phyloP scores from a whole-genome alignment of 2,888 invertebrate genomes.

The Ectemnius continuus region DNA sequence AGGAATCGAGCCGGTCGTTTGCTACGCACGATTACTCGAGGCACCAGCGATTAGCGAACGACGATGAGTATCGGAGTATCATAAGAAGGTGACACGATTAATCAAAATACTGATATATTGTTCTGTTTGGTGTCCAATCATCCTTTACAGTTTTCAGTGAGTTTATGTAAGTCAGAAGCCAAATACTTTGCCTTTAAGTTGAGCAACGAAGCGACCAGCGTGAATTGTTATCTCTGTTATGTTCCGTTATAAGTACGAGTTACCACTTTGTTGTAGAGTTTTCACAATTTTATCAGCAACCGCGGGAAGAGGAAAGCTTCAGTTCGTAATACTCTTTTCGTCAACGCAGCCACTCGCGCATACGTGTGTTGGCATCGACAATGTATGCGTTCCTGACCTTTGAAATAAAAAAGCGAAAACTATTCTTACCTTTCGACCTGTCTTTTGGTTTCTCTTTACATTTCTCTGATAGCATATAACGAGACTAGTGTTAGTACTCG shows the following conservation, averaged over 20 bases:
- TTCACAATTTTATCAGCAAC: neutral
- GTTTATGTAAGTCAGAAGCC: too few relatives aligned
- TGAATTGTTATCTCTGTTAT: too few relatives aligned
- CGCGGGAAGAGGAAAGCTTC: slow-evolving; percentile 6
- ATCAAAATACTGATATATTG: slow-evolving; percentile 2
- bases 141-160: too few relatives aligned
- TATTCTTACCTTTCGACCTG: slow-evolving; percentile 46
- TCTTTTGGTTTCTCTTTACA: too few relatives aligned
- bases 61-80: neutral
- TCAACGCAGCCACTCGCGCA: slow-evolving; percentile 27
- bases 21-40: slow-evolving; percentile 2
- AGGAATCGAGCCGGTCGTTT: neutral
- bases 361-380: slow-evolving; percentile 38
- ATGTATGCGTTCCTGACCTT: slow-evolving; percentile 48
- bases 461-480: too few relatives aligned
- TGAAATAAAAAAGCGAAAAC: slow-evolving; percentile 53
- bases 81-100: neutral
- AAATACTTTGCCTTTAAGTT: too few relatives aligned
- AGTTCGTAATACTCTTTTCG: slow-evolving; percentile 15
- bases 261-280: too few relatives aligned
- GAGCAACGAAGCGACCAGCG: too few relatives aligned
- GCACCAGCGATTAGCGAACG: neutral
- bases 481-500: too few relatives aligned
- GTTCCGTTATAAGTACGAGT: too few relatives aligned
- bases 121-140: neutral